A percentile compares a stretch with the other conserved stretches of the same genome.
phyloP scores from a whole-genome alignment of 2,888 invertebrate species.

The Drosophila gaucha region DNA sequence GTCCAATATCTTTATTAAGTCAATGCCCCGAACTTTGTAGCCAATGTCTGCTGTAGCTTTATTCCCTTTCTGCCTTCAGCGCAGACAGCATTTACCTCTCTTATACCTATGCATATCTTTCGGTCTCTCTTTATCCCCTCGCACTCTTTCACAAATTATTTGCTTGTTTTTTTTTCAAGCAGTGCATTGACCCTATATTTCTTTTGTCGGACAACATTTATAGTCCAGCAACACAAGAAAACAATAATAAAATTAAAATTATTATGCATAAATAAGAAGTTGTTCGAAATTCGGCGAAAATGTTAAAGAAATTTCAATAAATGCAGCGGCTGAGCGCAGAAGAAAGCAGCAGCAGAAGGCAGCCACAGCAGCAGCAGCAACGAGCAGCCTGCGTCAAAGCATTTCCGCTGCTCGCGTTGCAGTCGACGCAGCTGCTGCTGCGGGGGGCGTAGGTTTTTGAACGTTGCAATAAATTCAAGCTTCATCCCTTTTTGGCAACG shows the following conservation, averaged over 20 bases:
- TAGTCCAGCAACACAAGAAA: constrained; percentile 24
- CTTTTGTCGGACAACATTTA: constrained; percentile 58
- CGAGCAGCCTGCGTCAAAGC: constrained; percentile 25
- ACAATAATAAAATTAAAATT: constrained; percentile 47
- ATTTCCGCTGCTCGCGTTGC: constrained; percentile 61
- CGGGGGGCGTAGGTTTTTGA: constrained; percentile 24
- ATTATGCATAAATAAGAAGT: constrained; percentile 66
- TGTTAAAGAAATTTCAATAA: constrained; percentile 55
- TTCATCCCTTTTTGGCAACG: constrained; percentile 77
- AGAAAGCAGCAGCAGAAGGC: constrained; percentile 23
- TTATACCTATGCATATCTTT: constrained; percentile 5
- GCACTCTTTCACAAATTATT: no score
- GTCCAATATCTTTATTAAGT: constrained; percentile 32
- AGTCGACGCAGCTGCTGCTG: constrained; percentile 28
- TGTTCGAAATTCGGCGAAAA: constrained; percentile 48
- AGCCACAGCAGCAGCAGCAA: constrained; percentile 8
- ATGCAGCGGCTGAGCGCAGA: constrained; percentile 16
- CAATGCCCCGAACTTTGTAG: constrained; percentile 35
- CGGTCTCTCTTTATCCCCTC: background rate
- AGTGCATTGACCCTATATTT: constrained; percentile 64
- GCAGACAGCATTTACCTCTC: background rate
- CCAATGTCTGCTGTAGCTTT: constrained; percentile 22
- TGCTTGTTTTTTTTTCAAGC: constrained; percentile 36
- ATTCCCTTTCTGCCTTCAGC: background rate
- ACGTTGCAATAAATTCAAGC: constrained; percentile 70